A percentile compares a stretch with the other conserved stretches of the same genome.
Conservation (phyloP, 2,888 invertebrate species). For the Arrhopalites spinosus region DNA sequence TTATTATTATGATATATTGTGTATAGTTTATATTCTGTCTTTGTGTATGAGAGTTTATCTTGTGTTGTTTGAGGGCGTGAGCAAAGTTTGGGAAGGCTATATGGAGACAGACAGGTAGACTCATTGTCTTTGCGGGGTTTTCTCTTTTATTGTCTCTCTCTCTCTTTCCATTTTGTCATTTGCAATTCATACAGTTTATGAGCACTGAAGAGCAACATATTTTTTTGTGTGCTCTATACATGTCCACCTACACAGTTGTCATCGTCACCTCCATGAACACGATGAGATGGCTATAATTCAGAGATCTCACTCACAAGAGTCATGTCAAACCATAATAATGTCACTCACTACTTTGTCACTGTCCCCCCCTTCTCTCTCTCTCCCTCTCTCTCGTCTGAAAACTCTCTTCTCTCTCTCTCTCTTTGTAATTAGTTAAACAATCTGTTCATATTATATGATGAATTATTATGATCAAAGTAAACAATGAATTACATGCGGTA, state of each 20-base stretch:
- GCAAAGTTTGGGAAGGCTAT: no score
- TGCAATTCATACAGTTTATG: constrained; percentile 15
- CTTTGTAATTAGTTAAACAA: background rate
- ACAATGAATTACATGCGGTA: background rate
- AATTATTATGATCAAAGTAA: background rate
- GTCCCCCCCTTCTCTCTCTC: background rate
- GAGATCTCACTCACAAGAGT: background rate
- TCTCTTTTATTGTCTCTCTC: constrained; percentile 23
- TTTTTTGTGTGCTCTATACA: no score
- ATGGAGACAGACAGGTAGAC: background rate
- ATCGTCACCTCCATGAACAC: background rate
- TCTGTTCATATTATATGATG: background rate
- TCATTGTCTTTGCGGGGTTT: constrained; percentile 21
- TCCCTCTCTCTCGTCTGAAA: no score
- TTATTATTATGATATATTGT: no score
- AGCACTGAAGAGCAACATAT: background rate
- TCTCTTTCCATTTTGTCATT: constrained; percentile 6
- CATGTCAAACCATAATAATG: no score
- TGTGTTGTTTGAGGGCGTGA: no score
- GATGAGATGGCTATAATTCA: no score
- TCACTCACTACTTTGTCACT: background rate
- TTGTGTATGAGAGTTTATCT: no score
- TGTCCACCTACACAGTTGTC: background rate
- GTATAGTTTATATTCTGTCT: no score
- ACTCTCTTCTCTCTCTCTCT: background rate